Evolutionary conservation across 2,113 vertebrate species (phyloP).

Genomic region (Archocentrus centrarchus): DNA sequence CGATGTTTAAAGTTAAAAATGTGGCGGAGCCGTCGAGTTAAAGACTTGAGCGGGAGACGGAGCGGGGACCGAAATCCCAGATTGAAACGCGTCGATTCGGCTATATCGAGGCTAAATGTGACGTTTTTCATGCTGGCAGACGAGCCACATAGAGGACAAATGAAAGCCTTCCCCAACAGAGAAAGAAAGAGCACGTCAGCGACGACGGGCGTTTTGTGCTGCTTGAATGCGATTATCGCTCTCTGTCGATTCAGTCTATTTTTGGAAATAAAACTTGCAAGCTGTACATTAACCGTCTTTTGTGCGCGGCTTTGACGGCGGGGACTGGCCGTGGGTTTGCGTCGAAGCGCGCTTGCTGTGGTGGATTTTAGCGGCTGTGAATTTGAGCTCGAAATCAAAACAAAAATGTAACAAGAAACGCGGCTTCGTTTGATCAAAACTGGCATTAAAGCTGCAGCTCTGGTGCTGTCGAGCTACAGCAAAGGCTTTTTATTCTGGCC

Average conservation of each 20-base stretch:
- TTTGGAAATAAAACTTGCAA: slow-evolving; percentile 69
- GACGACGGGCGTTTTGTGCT: slow-evolving; percentile 67
- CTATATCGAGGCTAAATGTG: slow-evolving; percentile 55
- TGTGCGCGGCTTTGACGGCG: not conserved
- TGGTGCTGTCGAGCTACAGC: not conserved
- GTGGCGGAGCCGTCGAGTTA: not conserved
- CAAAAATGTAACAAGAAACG: not conserved
- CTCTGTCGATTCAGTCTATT: slow-evolving; percentile 73
- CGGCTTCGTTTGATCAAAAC: not conserved
- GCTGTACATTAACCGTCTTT: slow-evolving; percentile 33
- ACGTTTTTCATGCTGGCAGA: slow-evolving; percentile 60
- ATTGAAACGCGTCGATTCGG: slow-evolving; percentile 40
- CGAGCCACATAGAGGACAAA: slow-evolving; percentile 64
- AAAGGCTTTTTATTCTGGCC: not conserved
- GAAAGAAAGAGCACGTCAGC: slow-evolving; percentile 65
- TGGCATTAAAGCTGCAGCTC: not conserved
- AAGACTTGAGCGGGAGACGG: slow-evolving; percentile 8
- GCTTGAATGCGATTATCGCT: slow-evolving; percentile 68
- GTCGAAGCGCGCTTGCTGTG: slow-evolving; percentile 42
- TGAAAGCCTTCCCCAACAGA: slow-evolving; percentile 67
- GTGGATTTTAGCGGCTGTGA: not conserved
- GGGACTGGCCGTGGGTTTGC: slow-evolving; percentile 22
- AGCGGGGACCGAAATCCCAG: not conserved
- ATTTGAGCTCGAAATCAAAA: not conserved
- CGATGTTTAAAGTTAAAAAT: slow-evolving; percentile 51